Percentiles rank a stretch among this genome's conserved stretches.
phyloP scores from a whole-genome alignment of 2,113 vertebrate species.

The Silurus asotus region DNA sequence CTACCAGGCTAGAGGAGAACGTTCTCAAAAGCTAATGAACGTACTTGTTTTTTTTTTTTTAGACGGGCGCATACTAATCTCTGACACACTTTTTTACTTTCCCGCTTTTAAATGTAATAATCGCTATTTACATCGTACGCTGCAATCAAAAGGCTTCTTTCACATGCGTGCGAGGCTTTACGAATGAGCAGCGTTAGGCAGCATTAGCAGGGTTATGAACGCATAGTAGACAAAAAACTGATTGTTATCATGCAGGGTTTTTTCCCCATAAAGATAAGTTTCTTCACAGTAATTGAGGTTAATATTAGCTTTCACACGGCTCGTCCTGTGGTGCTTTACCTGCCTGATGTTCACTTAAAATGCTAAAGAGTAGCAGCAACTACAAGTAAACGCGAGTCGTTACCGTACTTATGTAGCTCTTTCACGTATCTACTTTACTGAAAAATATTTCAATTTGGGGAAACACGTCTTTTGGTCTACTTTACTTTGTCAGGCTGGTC shows the following conservation, averaged over 20 bases:
- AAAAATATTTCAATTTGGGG: too few species aligned
- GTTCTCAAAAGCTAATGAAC: background rate
- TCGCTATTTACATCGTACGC: background rate
- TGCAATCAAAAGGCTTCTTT: background rate
- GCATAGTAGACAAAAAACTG: background rate
- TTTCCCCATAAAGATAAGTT: background rate
- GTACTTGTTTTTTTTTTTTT: background rate
- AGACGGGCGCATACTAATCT: background rate
- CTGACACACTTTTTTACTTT: background rate
- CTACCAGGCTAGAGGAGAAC: background rate
- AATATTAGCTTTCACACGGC: background rate
- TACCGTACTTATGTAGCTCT: too few species aligned
- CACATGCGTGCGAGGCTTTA: background rate
- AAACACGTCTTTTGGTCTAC: too few species aligned
- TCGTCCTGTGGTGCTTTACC: background rate
- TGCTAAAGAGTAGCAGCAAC: background rate
- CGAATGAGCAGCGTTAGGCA: background rate
- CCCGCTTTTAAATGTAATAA: background rate
- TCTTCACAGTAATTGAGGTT: background rate
- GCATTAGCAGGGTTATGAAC: background rate
- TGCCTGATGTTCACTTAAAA: background rate
- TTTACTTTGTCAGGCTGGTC: too few species aligned
- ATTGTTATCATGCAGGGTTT: background rate
- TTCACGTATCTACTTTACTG: too few species aligned
- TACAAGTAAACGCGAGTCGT: too few species aligned